phyloP scores from a whole-genome alignment of 2,113 vertebrate species.

The Lycocorax pyrrhopterus region DNA sequence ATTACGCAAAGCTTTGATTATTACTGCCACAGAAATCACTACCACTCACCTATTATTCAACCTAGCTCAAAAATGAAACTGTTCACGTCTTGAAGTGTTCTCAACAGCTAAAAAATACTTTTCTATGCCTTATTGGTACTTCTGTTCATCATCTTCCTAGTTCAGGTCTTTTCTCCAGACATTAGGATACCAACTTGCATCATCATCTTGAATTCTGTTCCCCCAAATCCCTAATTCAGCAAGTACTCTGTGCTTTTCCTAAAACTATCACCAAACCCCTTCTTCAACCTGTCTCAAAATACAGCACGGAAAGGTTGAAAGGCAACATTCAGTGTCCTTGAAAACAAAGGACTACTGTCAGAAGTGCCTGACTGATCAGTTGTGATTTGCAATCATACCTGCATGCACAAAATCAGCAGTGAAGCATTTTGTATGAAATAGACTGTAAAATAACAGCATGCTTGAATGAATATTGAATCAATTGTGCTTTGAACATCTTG shows the following conservation, averaged over 20 bases:
- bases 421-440: slow-evolving; percentile 39
- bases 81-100: not conserved
- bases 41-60: not conserved
- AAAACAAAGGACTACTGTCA: not conserved
- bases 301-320: not conserved
- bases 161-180: not conserved
- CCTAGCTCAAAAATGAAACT: not conserved
- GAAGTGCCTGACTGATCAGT: slow-evolving; percentile 13
- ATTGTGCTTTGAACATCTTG: slow-evolving; percentile 1
- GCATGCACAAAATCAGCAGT: slow-evolving; percentile 27
- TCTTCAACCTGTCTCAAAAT: not conserved
- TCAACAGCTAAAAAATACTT: not conserved
- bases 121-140: not conserved
- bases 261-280: not conserved
- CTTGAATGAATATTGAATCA: slow-evolving; percentile 21
- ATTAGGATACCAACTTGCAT: not conserved
- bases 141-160: not conserved
- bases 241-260: not conserved
- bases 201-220: not conserved
- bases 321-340: not conserved
- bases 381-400: slow-evolving; percentile 42
- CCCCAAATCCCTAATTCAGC: not conserved
- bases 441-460: slow-evolving; percentile 46
- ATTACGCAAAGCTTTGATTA: not conserved
- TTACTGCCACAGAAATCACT: not conserved